A percentile compares a stretch with the other conserved stretches of the same genome.
These are phyloP conservation scores for Girardinus metallicus DNA, from an alignment of 2,797 vertebrate species.

Conservation along the genomic window DNA sequence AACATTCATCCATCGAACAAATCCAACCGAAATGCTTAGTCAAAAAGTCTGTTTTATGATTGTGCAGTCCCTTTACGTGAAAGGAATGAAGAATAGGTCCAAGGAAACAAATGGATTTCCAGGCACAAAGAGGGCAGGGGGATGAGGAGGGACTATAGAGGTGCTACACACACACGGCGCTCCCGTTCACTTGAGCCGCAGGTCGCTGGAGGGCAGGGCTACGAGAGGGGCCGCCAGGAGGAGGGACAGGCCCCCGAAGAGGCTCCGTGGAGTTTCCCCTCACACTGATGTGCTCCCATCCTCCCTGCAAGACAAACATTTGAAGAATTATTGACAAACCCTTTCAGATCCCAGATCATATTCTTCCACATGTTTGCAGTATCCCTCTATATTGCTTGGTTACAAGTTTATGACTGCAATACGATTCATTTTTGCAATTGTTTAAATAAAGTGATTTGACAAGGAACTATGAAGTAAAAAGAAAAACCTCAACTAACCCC, in stretches of 20 bases:
- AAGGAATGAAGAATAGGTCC: constrained; percentile 30
- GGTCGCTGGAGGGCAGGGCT: constrained; percentile 51
- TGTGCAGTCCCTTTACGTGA: constrained; percentile 56
- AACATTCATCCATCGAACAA: constrained; percentile 55
- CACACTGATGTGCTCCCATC: constrained; percentile 93
- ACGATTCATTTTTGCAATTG: neutral
- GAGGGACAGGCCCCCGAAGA: constrained; percentile 51
- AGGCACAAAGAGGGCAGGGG: constrained; percentile 51
- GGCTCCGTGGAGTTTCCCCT: constrained; percentile 87
- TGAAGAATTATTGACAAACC: neutral
- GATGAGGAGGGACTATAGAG: neutral
- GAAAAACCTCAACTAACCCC: constrained; percentile 83
- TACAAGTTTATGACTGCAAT: neutral
- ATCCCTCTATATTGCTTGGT: neutral
- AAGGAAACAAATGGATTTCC: constrained; percentile 40
- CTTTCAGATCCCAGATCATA: neutral
- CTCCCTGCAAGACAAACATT: constrained; percentile 82
- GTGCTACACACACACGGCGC: constrained; percentile 70
- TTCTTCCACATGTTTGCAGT: neutral
- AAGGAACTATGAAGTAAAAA: neutral
- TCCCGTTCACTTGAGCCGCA: constrained; percentile 77
- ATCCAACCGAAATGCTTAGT: constrained; percentile 2
- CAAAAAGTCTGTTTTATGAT: constrained; percentile 23
- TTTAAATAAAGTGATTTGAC: neutral
- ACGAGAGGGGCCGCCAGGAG: constrained; percentile 45